Conservation (phyloP, 1,140 invertebrate genomes). For the Magallana angulata region DNA sequence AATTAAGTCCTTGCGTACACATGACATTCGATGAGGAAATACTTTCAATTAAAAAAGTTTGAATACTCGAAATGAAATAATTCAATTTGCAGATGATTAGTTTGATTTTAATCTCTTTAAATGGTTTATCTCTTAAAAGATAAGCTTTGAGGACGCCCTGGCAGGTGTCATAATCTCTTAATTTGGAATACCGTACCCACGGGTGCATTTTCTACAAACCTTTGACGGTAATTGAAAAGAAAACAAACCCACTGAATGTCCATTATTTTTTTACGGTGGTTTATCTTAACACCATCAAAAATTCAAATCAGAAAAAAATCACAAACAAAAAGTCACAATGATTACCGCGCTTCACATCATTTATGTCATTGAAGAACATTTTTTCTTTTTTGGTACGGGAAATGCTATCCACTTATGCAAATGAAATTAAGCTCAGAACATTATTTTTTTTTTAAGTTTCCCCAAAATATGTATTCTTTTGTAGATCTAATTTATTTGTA, state of each 20-base stretch:
- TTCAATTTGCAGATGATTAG: constrained; percentile 3
- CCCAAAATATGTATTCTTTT: too few species aligned
- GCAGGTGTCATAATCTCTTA: constrained; percentile 12
- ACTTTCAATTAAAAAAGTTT: constrained; percentile 23
- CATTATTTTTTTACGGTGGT: background rate
- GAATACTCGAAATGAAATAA: background rate
- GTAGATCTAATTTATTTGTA: too few species aligned
- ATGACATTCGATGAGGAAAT: constrained; percentile 1
- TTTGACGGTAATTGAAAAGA: constrained; percentile 19
- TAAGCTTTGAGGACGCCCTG: background rate
- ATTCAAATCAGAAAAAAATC: background rate
- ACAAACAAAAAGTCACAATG: background rate
- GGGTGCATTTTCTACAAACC: background rate
- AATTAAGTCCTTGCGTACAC: background rate
- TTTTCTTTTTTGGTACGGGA: too few species aligned
- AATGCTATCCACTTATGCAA: too few species aligned
- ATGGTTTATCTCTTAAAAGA: background rate
- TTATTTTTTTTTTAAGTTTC: too few species aligned
- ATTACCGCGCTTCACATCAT: too few species aligned
- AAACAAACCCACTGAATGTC: background rate
- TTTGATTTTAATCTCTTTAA: constrained; percentile 23
- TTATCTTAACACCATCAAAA: constrained; percentile 17
- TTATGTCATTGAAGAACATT: too few species aligned
- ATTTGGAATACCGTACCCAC: constrained; percentile 1
- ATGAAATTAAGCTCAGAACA: too few species aligned